phyloP scores from a whole-genome alignment of 2,888 invertebrate genomes.

The Phytoseiulus persimilis region DNA sequence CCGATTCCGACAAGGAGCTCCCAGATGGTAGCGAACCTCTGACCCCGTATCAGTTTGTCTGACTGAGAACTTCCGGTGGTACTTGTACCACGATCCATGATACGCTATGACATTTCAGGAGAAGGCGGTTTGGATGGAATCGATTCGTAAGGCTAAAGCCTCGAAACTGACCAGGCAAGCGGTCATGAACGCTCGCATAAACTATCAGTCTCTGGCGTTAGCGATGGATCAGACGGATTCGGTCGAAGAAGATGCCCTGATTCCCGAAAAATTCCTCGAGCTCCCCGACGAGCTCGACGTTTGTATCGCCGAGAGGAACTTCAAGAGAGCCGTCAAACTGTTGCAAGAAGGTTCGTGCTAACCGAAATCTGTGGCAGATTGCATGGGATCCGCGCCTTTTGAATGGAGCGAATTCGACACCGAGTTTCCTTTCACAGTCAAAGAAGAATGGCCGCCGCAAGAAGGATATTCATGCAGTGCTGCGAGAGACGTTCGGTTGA shows the following conservation, averaged over 20 bases:
- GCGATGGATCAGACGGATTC: slow-evolving; percentile 51
- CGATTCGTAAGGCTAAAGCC: slow-evolving; percentile 44
- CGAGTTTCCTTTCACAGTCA: neutral
- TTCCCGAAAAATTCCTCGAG: slow-evolving; percentile 80
- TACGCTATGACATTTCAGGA: no score
- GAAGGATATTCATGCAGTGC: neutral
- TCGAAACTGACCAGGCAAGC: slow-evolving; percentile 7
- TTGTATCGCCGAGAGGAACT: slow-evolving; percentile 85
- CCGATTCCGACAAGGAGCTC: no score
- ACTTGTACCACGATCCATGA: no score
- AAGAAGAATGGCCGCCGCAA: slow-evolving; percentile 31
- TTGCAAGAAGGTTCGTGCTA: slow-evolving; percentile 58
- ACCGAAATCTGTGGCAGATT: slow-evolving; percentile 37
- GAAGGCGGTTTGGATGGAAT: slow-evolving; percentile 20
- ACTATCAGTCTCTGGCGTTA: slow-evolving; percentile 9
- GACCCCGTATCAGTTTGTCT: no score
- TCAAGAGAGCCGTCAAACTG: slow-evolving; percentile 77
- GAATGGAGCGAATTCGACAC: neutral
- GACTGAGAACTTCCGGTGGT: no score
- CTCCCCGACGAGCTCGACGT: slow-evolving; percentile 90
- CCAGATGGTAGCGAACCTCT: no score
- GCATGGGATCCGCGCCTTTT: neutral
- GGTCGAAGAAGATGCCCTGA: slow-evolving; percentile 45
- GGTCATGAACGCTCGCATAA: slow-evolving; percentile 7
- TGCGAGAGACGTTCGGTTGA: slow-evolving; percentile 16